Evolutionary conservation across 2,888 invertebrate species (phyloP), one percentile per base, ranked within the genome.

Genomic region (Rosalia funebris): DNA sequence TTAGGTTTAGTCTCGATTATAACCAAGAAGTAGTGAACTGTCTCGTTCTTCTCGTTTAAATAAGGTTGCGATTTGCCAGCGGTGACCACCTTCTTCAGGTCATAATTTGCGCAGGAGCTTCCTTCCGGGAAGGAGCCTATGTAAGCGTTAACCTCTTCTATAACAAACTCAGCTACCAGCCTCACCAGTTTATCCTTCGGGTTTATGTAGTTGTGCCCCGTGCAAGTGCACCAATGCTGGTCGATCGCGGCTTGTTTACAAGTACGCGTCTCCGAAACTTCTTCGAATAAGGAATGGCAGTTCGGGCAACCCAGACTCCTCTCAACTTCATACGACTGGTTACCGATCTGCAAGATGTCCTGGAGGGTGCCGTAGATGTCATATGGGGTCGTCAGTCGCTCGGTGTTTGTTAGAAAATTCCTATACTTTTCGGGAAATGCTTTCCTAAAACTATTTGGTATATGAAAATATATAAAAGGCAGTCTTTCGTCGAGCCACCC

Each of bases 401-500:
- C 86, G 47, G 86, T 86, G 76, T 94, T 93, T 0, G 82, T 72
- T 34, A 82, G 79, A 14, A 92, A 75, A 32, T 87, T 85, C 16
- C 82, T 81, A 5, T 85, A 85, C 68, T 87, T 84, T 10, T 83
- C 76, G 0, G 88, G 85, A 73, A 87, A 82, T 10, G 78, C 80
- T 1, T 81, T 79, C 61, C 84, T 84, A 64, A 91, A 87, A 78
- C 83, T 83, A 5, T 83, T 78, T 0, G 94, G 93, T 34, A 90
- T 63, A 83, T 86, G 88, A 14, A 93, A 78, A 71, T 89, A 91
- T 41, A 92, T 83, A 70, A 89, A 89, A 0, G 94, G 93, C 70
- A 93, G 75, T n/a, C 92, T 85, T 70, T 93, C 92, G 75, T 94
- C 94, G 71, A 91, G 86, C 84, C 91, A 93, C 0, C 93, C 92